Conservation (phyloP, 2,888 invertebrate genomes). For the Drosophila picticornis region DNA sequence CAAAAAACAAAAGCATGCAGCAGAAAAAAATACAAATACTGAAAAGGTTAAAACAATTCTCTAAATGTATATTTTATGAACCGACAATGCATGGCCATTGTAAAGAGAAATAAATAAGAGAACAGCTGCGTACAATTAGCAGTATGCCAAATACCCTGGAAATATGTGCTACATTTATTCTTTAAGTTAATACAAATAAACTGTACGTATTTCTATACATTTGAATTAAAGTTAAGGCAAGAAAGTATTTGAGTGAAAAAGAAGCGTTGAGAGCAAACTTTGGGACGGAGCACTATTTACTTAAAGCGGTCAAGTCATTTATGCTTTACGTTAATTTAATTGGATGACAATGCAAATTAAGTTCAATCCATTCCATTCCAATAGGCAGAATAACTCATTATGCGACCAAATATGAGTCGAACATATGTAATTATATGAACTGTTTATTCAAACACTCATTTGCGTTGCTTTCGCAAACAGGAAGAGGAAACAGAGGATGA, state of each 20-base stretch:
- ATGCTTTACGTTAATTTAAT: neutral
- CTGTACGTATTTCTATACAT: neutral
- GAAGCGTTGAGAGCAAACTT: neutral
- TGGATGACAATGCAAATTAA: neutral
- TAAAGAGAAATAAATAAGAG: conserved; percentile 14
- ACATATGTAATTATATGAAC: neutral
- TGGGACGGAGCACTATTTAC: neutral
- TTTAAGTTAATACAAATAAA: neutral
- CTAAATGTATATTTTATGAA: conserved; percentile 67
- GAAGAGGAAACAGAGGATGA: conserved; percentile 18
- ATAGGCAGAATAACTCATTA: neutral
- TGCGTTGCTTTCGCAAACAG: neutral
- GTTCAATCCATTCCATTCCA: neutral
- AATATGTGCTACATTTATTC: neutral
- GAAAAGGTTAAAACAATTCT: conserved; percentile 61
- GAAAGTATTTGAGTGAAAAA: neutral
- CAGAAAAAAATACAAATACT: conserved; percentile 15
- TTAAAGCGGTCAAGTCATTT: neutral
- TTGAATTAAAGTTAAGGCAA: neutral
- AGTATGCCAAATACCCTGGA: conserved; percentile 14
- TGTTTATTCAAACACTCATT: conserved; percentile 4
- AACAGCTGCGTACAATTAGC: neutral
- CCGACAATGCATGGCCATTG: conserved; percentile 38
- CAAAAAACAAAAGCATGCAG: conserved; percentile 1
- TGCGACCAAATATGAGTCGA: neutral